Base-by-base conservation (phyloP, 2,888 invertebrate species). In the Dolichopus griseipennis region DNA sequence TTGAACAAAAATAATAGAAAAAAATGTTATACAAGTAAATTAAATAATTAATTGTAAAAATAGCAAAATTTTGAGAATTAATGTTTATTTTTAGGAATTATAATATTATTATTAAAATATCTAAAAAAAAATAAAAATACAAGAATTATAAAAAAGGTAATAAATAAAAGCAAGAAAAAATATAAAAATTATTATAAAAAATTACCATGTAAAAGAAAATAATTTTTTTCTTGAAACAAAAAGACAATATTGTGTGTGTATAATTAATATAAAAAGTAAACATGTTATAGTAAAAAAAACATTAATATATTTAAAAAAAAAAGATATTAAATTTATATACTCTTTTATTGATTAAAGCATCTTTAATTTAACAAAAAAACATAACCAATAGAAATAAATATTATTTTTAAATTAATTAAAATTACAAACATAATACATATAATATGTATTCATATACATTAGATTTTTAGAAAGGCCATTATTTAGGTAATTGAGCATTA, bases 201-300 rank as follows among this genome's bases (percentile, higher is more conserved):
- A 27, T 27, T 27, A 27, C 27, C 37, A 52, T 18, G n/a, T 2
- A 18, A 18, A 52, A 52, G 15, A 52, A 18, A 52, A 52, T 52
- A 15, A 52, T 18, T 52, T 18, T 52, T 18, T 52, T 52, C 15
- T 52, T 52, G 52, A 52, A 52, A 52, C 52, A 52, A 52, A 52
- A 52, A 52, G 52, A 52, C 52, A 52, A 52, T 52, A 52, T 52
- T 52, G 52, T 52, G 52, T 52, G 52, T 52, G 52, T 52, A 52
- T 52, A 52, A 52, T 52, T 52, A 52, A 52, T 52, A 18, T 18
- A 52, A 52, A 52, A 52, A 18, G 6, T 52, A 52, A 52, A 52
- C 52, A 52, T 52, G 52, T 52, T 52, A 52, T 52, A 18, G 52
- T 18, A 18, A 52, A 52, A 52, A 18, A 18, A 52, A 52, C 15